phyloP scores from a whole-genome alignment of 2,888 invertebrate species.

The Malthinus seriepunctatus region DNA sequence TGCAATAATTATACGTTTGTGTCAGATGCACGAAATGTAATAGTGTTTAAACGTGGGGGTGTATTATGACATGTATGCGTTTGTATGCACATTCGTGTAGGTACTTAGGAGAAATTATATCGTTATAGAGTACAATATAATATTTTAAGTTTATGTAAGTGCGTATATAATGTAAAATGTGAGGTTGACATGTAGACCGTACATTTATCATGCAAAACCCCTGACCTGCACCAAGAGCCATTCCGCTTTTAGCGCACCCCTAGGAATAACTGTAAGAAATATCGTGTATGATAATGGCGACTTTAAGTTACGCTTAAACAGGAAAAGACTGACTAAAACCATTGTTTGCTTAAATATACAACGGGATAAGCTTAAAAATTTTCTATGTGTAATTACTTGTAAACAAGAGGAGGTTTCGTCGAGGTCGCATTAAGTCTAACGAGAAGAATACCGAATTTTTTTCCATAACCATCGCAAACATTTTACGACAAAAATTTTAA shows the following conservation, averaged over 20 bases:
- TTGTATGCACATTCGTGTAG: constrained; percentile 18
- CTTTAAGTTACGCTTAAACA: constrained; percentile 19
- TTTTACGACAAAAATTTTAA: constrained; percentile 5
- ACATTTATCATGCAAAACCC: constrained; percentile 30
- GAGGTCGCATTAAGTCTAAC: constrained; percentile 1
- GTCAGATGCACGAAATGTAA: constrained; percentile 18
- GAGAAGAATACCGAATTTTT: neutral
- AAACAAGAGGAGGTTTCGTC: constrained; percentile 7
- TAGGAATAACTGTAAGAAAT: constrained; percentile 30
- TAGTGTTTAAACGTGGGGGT: constrained; percentile 11
- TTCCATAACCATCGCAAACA: neutral
- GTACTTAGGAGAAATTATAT: constrained; percentile 19
- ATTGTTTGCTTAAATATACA: constrained; percentile 10
- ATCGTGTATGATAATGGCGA: constrained; percentile 29
- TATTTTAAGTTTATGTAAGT: constrained; percentile 34
- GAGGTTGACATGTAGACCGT: constrained; percentile 39
- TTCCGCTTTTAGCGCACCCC: constrained; percentile 36
- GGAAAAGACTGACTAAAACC: constrained; percentile 8
- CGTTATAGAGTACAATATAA: constrained; percentile 15
- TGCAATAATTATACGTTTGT: constrained; percentile 3
- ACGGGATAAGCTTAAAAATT: constrained; percentile 6
- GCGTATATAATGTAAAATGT: constrained; percentile 37
- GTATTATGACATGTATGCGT: constrained; percentile 3
- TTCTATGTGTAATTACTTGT: constrained; percentile 8
- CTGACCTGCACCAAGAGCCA: constrained; percentile 39